phyloP scores from a whole-genome alignment of 2,888 invertebrate genomes.

The Timema cristinae region DNA sequence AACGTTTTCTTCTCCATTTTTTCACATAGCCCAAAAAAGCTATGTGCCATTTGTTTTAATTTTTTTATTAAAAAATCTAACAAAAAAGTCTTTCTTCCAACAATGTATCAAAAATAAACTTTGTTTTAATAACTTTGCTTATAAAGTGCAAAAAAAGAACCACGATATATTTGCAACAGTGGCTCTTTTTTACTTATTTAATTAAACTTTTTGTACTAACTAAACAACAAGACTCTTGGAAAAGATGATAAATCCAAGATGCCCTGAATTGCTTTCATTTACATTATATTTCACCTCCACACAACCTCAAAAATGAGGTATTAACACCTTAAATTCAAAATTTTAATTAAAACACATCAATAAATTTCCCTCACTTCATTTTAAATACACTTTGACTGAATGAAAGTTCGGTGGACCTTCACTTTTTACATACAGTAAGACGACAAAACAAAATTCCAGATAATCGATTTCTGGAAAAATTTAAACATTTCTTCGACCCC shows the following conservation, averaged over 20 bases:
- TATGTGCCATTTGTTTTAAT: conserved; percentile 29
- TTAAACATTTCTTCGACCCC: conserved; percentile 22
- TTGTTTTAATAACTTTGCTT: conserved; percentile 43
- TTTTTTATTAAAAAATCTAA: conserved; percentile 48
- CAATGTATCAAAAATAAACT: conserved; percentile 65
- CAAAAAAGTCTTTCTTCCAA: conserved; percentile 55
- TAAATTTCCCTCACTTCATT: conserved; percentile 24
- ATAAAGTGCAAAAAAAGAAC: conserved; percentile 41
- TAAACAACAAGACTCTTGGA: conserved; percentile 31
- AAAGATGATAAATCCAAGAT: conserved; percentile 21
- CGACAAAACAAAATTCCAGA: conserved; percentile 25
- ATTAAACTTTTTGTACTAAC: conserved; percentile 35
- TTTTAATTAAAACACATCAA: conserved; percentile 25
- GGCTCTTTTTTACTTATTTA: conserved; percentile 33
- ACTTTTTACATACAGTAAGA: conserved; percentile 31
- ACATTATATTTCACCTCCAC: conserved; percentile 27
- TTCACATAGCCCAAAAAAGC: conserved; percentile 29
- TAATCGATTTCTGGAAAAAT: conserved; percentile 18
- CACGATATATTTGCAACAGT: conserved; percentile 27
- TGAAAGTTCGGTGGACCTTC: conserved; percentile 30
- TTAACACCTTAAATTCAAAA: conserved; percentile 28
- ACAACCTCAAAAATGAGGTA: conserved; percentile 14
- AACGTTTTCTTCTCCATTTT: conserved; percentile 31
- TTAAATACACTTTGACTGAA: conserved; percentile 29
- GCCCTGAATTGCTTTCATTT: conserved; percentile 29